Conservation (phyloP, 2,888 invertebrate species). For the Hoplodrina ambigua region DNA sequence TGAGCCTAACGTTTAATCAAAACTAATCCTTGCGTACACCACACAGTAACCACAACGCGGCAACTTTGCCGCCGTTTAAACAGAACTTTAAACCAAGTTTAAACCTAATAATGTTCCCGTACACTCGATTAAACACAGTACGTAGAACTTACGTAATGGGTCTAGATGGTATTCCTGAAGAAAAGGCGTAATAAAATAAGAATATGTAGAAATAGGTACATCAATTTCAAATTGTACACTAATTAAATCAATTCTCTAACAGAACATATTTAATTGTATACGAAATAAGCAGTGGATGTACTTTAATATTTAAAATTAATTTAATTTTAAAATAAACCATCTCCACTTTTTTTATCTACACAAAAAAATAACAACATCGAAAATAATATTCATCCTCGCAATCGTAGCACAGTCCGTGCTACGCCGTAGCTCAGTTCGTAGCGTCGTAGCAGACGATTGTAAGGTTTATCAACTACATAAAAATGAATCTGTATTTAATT, state of each 20-base stretch:
- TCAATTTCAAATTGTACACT: too few relatives aligned
- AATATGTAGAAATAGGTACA: too few relatives aligned
- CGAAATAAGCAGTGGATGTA: too few relatives aligned
- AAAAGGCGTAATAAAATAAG: too few relatives aligned
- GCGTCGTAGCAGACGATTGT: neutral
- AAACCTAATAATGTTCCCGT: slow-evolving; percentile 35
- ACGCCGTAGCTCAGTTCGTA: slow-evolving; percentile 1
- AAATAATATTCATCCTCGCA: too few relatives aligned
- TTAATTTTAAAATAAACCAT: too few relatives aligned
- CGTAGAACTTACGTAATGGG: slow-evolving; percentile 27
- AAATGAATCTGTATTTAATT: too few relatives aligned
- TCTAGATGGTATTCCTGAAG: neutral
- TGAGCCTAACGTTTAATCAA: slow-evolving; percentile 44
- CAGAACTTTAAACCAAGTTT: slow-evolving; percentile 45
- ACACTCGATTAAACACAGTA: slow-evolving; percentile 48
- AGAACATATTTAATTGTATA: too few relatives aligned
- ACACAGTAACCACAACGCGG: slow-evolving; percentile 29
- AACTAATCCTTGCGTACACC: slow-evolving; percentile 38
- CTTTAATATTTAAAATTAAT: too few relatives aligned
- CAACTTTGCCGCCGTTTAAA: slow-evolving; percentile 35
- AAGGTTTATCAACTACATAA: neutral
- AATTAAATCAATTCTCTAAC: too few relatives aligned
- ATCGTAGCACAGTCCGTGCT: neutral
- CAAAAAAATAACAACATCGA: too few relatives aligned
- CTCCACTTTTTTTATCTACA: too few relatives aligned